phyloP scores from a whole-genome alignment of 2,797 vertebrate genomes.

The Limosa lapponica region DNA sequence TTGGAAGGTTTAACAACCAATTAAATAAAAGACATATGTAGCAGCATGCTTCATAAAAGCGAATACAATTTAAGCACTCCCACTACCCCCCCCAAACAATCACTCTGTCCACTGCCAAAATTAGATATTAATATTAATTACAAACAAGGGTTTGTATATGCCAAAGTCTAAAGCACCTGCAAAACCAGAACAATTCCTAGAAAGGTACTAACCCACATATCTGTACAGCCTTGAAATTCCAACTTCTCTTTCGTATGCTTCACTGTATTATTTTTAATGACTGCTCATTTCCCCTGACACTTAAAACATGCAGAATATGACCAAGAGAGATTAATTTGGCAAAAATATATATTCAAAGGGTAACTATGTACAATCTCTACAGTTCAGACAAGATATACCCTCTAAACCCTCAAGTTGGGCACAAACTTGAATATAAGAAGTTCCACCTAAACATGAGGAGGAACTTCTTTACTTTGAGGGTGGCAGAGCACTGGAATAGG shows the following conservation, averaged over 20 bases:
- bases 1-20: background rate
- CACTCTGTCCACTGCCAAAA: background rate
- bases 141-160: background rate
- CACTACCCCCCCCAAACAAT: background rate
- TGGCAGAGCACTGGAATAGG: too few relatives aligned
- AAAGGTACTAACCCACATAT: background rate
- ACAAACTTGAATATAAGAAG: too few relatives aligned
- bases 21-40: background rate
- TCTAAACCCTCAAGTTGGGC: too few relatives aligned
- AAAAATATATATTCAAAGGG: background rate
- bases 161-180: background rate
- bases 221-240: background rate
- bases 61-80: background rate
- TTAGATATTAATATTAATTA: background rate
- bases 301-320: background rate
- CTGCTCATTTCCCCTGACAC: background rate
- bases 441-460: too few relatives aligned
- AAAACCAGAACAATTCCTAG: background rate
- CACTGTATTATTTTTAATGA: background rate
- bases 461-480: too few relatives aligned
- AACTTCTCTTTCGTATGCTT: background rate
- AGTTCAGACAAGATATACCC: background rate
- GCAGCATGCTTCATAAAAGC: background rate
- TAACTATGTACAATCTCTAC: background rate
- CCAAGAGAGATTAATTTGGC: background rate